Base-by-base conservation (phyloP, 2,888 invertebrate species). In the Tiliacea citrago region DNA sequence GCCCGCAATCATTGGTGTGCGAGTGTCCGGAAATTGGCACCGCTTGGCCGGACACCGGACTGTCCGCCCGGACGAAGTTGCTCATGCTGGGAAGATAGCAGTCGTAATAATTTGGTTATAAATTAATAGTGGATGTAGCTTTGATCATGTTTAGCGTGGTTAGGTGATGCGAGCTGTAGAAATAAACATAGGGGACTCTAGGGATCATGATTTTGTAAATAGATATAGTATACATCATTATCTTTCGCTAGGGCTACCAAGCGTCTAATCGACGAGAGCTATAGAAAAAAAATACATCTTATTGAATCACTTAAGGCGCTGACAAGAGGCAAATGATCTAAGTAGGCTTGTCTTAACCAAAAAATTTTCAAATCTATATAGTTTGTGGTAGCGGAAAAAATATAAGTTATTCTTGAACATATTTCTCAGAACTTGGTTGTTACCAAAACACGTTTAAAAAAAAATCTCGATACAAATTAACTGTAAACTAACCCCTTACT, bases 21-120 rank as follows among this genome's bases (percentile, higher is more conserved):
- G 78, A 75, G 88, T 82, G 83, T 82, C 90, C 93, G 94, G 94
- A 94, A 94, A 94, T 94, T 94, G 93, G 91, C 88, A 88, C 88
- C 88, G 91, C 90, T 90, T 87, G 88, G 88, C 90, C 90, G 88
- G 90, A 86, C 88, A 79, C 85, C 87, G 88, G 88, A 86, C 89
- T 82, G 87, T 82, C 87, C 72, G 78, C 68, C 84, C 87, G 86
- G 84, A 77, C 71, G 78, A 80, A 81, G 82, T 89, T 86, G 84
- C 83, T 88, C 83, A 83, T 78, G 74, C 75, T 83, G 65, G 58
- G 75, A 86, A 88, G 89, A 89, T 89, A 86, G 74, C 70, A 70
- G 75, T 69, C 71, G 74, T 84, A 77, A 84, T 83, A 81, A 81
- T 82, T 86, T 79, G 71, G 75, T 66, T 81, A 79, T 73, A 79